Evolutionary conservation across 2,888 invertebrate genomes (phyloP), one percentile per base, ranked within the genome.

Genomic region (Leucophora obtusa): DNA sequence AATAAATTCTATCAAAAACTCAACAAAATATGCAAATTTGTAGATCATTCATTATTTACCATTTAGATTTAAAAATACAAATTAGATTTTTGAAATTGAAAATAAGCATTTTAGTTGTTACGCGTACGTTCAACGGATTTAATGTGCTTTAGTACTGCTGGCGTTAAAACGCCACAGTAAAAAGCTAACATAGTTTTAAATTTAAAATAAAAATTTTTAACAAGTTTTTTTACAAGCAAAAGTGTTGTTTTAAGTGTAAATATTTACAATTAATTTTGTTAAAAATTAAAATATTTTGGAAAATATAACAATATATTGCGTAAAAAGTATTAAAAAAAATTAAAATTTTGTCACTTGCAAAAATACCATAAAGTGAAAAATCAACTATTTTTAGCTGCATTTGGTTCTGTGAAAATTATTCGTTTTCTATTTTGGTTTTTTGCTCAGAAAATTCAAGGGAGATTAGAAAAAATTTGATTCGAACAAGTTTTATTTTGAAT

Each of bases 301-400:
- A 24, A n/a, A 47, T 33, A 17, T 70, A 17, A 35, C 14, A 21
- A 38, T 54, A 3, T 58, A 47, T 79, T 79, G 79, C 73, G 35
- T 74, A 79, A 79, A 79, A 51, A 47, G 18, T 24, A n/a, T 51
- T 65, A 76, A 70, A 50, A 43, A 69, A 53, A 76, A 58, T 35
- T 63, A 17, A 70, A 62, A 51, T 15, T 63, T 33, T 58, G 18
- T 28, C 33, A 70, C n/a, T 47, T 63, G 14, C 50, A 28, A 60
- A 54, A 47, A 17, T 43, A 58, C 28, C 69, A 76, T 43, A 59
- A 72, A 59, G 53, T 66, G 65, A 63, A 76, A 80, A 63, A 51
- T 71, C 60, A 59, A 76, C 81, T 81, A 81, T 81, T 81, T 81
- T 73, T 81, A 81, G 81, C 69, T 51, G 51, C 63, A 73, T 66